Evolutionary conservation across 2,888 invertebrate genomes (phyloP).

Genomic region (Tubiluchus corallicola): DNA sequence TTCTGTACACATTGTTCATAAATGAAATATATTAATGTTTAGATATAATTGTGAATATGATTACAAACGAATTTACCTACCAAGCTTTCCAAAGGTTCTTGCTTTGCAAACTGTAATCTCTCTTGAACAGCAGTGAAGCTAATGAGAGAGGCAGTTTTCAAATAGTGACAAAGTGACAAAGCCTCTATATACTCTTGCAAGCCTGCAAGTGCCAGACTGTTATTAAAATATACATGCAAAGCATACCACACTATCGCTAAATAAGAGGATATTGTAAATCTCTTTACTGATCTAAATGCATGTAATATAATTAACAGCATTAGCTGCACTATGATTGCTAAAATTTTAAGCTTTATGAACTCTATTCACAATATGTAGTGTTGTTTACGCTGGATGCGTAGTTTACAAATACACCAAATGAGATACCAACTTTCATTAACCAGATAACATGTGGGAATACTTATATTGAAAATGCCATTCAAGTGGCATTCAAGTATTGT

Average conservation of each 20-base stretch:
- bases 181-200: conserved; percentile 73
- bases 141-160: conserved; percentile 40
- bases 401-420: too few species aligned
- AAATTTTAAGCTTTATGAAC: too few species aligned
- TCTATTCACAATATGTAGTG: too few species aligned
- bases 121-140: conserved; percentile 37
- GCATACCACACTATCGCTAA: background rate
- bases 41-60: conserved; percentile 5
- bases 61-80: too few species aligned
- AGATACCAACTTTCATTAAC: too few species aligned
- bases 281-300: background rate
- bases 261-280: conserved; percentile 4
- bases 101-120: background rate
- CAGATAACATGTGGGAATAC: too few species aligned
- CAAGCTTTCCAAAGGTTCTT: conserved; percentile 6
- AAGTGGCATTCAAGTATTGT: too few species aligned
- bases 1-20: conserved; percentile 24
- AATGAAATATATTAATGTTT: background rate
- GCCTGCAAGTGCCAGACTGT: too few species aligned
- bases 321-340: too few species aligned
- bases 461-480: too few species aligned
- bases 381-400: too few species aligned
- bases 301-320: conserved; percentile 5
- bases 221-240: conserved; percentile 1
- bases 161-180: conserved; percentile 50